Percentiles rank a stretch among this genome's conserved stretches.
Evolutionary conservation across 2,797 vertebrate species (phyloP).

Genomic region (Somateria mollissima): DNA sequence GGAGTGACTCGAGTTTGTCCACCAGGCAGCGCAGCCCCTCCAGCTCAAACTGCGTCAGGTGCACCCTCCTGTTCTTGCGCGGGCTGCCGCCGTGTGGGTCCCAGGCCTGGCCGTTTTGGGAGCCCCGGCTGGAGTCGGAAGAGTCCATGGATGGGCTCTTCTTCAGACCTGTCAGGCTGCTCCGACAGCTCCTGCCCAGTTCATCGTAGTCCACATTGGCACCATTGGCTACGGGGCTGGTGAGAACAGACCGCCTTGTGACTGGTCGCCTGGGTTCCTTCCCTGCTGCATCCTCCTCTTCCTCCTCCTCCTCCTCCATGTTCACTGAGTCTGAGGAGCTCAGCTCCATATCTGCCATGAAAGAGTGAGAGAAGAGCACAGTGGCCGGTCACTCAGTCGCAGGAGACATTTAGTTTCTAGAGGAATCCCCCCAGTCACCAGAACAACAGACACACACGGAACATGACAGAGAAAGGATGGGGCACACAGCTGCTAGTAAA

Average conservation of each 20-base stretch:
- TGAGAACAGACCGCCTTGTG: slow-evolving; percentile 77
- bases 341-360: slow-evolving; percentile 86
- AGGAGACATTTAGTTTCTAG: background rate
- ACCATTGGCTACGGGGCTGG: slow-evolving; percentile 80
- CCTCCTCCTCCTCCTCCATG: slow-evolving; percentile 78
- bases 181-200: slow-evolving; percentile 75
- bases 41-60: slow-evolving; percentile 91
- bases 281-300: slow-evolving; percentile 62
- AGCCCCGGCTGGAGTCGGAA: slow-evolving; percentile 76
- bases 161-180: slow-evolving; percentile 76
- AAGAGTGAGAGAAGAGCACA: background rate
- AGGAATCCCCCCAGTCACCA: background rate
- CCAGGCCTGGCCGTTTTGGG: slow-evolving; percentile 81
- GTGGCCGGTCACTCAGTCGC: background rate
- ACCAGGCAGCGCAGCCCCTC: slow-evolving; percentile 94
- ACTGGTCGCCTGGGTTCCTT: slow-evolving; percentile 73
- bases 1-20: slow-evolving; percentile 93
- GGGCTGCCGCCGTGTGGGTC: slow-evolving; percentile 73
- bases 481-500: rapidly evolving
- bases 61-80: slow-evolving; percentile 77
- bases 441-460: rapidly evolving
- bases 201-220: slow-evolving; percentile 79
- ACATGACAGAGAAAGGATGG: background rate
- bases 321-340: slow-evolving; percentile 75
- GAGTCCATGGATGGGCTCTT: slow-evolving; percentile 79